Evolutionary conservation across 2,797 vertebrate genomes (phyloP).

Genomic region (Catostomus latipinnis): DNA sequence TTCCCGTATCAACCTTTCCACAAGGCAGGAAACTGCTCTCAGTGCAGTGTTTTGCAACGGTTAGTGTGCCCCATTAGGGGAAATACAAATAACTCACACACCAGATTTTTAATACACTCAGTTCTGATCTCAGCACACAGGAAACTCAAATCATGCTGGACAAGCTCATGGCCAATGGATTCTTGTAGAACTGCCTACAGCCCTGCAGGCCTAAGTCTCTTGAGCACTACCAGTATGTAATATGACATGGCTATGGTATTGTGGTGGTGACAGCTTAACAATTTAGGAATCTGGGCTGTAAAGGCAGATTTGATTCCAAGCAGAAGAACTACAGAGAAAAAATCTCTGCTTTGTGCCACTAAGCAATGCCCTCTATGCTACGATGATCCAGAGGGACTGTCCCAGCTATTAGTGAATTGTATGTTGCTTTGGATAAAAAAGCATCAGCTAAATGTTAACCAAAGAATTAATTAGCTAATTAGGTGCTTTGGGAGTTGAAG

Average conservation of each 20-base stretch:
- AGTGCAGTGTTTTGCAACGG: slow-evolving; percentile 71
- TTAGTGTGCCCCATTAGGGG: slow-evolving; percentile 66
- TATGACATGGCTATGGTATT: not conserved
- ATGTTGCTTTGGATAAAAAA: slow-evolving; percentile 25
- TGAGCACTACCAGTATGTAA: not conserved
- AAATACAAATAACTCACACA: slow-evolving; percentile 47
- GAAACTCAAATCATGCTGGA: slow-evolving; percentile 75
- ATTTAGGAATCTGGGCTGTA: not conserved
- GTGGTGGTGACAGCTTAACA: not conserved
- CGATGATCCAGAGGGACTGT: not conserved
- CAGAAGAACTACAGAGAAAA: slow-evolving; percentile 13
- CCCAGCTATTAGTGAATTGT: not conserved
- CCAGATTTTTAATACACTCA: slow-evolving; percentile 71
- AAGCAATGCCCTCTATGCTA: not conserved
- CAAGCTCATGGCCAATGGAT: slow-evolving; percentile 71
- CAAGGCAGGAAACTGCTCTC: slow-evolving; percentile 75
- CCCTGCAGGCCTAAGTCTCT: not conserved
- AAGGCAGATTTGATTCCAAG: slow-evolving; percentile 3
- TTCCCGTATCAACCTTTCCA: slow-evolving; percentile 62
- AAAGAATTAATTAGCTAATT: slow-evolving; percentile 27
- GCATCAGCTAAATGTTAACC: slow-evolving; percentile 32
- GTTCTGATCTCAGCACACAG: slow-evolving; percentile 62
- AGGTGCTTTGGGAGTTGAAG: not conserved
- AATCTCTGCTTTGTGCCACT: not conserved
- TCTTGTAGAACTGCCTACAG: not conserved